phyloP scores from a whole-genome alignment of 2,797 vertebrate genomes.

The Spinus pinus region DNA sequence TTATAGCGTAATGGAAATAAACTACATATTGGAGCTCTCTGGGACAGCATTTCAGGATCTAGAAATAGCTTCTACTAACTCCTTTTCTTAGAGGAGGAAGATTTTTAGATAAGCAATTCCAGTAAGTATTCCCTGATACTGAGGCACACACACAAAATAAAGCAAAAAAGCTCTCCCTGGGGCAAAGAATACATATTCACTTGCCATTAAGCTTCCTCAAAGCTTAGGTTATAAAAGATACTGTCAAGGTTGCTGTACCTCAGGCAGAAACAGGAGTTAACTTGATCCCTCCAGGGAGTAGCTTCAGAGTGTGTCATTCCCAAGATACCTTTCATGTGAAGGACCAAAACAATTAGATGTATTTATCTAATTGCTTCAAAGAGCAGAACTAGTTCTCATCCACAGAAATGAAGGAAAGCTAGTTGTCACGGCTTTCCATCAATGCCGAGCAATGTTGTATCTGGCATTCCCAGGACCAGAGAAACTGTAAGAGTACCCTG shows the following conservation, averaged over 20 bases:
- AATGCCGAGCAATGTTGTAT: background rate
- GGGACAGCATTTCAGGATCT: background rate
- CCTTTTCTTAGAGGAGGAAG: background rate
- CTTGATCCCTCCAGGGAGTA: background rate
- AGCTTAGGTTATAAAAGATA: background rate
- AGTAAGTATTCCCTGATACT: background rate
- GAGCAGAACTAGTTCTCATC: background rate
- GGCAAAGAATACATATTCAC: background rate
- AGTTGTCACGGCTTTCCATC: accelerated
- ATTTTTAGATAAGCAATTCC: background rate
- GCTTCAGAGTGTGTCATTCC: background rate
- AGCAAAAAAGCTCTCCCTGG: background rate
- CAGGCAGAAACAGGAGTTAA: background rate
- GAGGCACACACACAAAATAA: background rate
- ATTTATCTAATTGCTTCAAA: background rate
- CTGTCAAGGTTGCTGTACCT: accelerated
- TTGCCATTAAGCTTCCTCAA: background rate
- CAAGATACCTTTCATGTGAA: background rate
- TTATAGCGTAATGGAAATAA: background rate
- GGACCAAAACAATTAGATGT: background rate
- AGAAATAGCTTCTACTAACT: background rate
- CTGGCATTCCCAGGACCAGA: background rate
- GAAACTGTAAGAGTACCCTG: background rate
- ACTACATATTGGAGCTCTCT: background rate
- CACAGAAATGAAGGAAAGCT: background rate